Evolutionary conservation across 2,888 invertebrate species (phyloP).

Genomic region (Pyrrhosoma nymphula): DNA sequence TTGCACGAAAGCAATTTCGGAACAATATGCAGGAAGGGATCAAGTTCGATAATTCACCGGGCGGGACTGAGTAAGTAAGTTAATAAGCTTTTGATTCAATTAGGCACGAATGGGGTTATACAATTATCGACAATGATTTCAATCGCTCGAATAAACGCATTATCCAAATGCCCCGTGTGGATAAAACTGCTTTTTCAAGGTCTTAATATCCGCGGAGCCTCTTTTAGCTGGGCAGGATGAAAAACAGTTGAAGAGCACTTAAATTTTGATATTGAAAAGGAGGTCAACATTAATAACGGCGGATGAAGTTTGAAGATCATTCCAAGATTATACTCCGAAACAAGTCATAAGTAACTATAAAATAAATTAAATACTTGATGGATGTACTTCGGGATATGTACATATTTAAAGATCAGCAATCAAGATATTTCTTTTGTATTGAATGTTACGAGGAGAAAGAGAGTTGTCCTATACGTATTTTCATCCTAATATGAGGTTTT

Average conservation of each 20-base stretch:
- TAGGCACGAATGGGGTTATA: background rate
- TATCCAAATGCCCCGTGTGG: background rate
- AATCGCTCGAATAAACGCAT: background rate
- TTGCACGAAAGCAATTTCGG: background rate
- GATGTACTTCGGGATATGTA: too few relatives aligned
- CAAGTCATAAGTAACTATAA: too few relatives aligned
- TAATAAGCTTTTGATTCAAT: background rate
- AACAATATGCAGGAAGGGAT: background rate
- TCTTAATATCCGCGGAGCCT: background rate
- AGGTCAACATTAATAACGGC: too few relatives aligned
- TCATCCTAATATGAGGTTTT: too few relatives aligned
- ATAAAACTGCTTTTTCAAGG: background rate
- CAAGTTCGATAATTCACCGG: background rate
- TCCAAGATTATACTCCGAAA: too few relatives aligned
- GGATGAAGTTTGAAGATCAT: too few relatives aligned
- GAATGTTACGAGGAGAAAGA: too few relatives aligned
- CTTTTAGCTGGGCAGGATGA: background rate
- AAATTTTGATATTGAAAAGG: background rate
- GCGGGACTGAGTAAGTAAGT: background rate
- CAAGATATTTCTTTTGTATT: too few relatives aligned
- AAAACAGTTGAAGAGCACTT: background rate
- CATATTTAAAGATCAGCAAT: too few relatives aligned
- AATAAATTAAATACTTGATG: too few relatives aligned
- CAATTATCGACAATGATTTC: background rate
- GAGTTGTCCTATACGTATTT: too few relatives aligned